Conservation (phyloP, 2,888 invertebrate species). For the Pachycephus smyrnensis region DNA sequence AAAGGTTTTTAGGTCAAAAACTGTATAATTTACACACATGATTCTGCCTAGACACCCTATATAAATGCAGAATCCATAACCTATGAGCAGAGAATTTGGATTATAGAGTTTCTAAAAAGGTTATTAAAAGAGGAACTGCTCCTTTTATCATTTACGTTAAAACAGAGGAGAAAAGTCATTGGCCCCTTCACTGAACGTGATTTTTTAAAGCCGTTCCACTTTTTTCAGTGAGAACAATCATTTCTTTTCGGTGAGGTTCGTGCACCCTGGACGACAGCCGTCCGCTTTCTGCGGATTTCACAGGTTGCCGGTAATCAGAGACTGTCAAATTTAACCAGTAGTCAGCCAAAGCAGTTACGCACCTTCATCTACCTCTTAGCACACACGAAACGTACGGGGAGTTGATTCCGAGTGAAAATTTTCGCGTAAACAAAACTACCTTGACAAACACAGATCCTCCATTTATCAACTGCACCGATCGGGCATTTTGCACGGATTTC, state of each 20-base stretch:
- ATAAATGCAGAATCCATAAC: constrained; percentile 33
- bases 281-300: constrained; percentile 13
- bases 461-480: constrained; percentile 75
- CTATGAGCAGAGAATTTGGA: constrained; percentile 31
- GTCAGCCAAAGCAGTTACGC: constrained; percentile 49
- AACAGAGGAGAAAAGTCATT: too few species aligned
- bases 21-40: neutral
- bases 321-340: constrained; percentile 22
- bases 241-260: constrained; percentile 29
- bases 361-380: constrained; percentile 78
- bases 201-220: constrained; percentile 16
- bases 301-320: neutral
- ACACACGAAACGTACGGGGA: constrained; percentile 55
- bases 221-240: constrained; percentile 34
- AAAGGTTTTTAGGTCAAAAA: neutral
- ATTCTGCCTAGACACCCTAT: constrained; percentile 1
- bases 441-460: constrained; percentile 77
- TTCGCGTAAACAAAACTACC: constrained; percentile 77
- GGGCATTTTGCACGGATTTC: constrained; percentile 43
- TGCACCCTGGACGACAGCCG: constrained; percentile 30
- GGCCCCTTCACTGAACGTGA: constrained; percentile 9
- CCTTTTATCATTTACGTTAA: too few species aligned
- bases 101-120: constrained; percentile 18
- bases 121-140: too few species aligned
- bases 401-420: constrained; percentile 61